Percentiles rank a stretch among this genome's conserved stretches.
Evolutionary conservation across 2,888 invertebrate species (phyloP).

Genomic region (Margaritifera margaritifera): DNA sequence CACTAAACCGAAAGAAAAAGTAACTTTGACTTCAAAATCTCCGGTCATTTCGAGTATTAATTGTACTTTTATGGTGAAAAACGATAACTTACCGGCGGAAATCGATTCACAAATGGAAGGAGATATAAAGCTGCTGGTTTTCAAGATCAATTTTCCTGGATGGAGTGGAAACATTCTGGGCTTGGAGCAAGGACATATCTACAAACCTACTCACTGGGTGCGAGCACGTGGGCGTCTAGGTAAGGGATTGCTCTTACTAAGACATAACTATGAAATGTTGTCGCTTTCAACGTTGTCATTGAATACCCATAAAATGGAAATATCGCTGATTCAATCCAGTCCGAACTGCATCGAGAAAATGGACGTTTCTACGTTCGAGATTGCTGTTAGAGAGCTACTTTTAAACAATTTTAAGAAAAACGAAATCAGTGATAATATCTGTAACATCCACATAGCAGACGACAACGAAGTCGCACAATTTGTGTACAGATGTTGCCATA

Average conservation of each 20-base stretch:
- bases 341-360: constrained; percentile 46
- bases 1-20: too few relatives aligned
- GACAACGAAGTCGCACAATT: constrained; percentile 23
- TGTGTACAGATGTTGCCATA: constrained; percentile 26
- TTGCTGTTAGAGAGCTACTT: constrained; percentile 38
- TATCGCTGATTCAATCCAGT: constrained; percentile 49
- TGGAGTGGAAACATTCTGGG: constrained; percentile 6
- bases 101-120: constrained; percentile 15
- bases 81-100: constrained; percentile 5
- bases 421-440: constrained; percentile 35
- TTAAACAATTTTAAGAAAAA: constrained; percentile 48
- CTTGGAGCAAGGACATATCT: constrained; percentile 14
- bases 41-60: background rate
- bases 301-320: constrained; percentile 45
- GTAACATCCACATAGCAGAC: constrained; percentile 37
- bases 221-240: constrained; percentile 55
- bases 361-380: constrained; percentile 17
- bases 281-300: constrained; percentile 55
- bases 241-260: constrained; percentile 54
- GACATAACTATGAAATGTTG: constrained; percentile 58
- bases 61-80: constrained; percentile 14
- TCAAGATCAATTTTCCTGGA: constrained; percentile 22
- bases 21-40: too few relatives aligned
- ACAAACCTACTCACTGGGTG: constrained; percentile 48
- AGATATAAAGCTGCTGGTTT: constrained; percentile 33